Base-by-base conservation (phyloP, 2,888 invertebrate species). In the Drosophila borborema region DNA sequence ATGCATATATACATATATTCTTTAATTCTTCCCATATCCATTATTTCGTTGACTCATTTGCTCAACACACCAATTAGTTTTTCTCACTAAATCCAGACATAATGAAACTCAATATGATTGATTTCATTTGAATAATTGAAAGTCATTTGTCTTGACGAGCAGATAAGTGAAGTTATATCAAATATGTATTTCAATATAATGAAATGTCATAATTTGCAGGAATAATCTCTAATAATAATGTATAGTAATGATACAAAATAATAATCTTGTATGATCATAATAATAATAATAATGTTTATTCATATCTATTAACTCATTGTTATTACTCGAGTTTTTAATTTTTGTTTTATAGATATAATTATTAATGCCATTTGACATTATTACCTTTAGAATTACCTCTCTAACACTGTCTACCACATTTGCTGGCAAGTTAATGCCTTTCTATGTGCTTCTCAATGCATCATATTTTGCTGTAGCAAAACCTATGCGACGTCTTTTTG, bases 31-130 rank as follows among this genome's bases (percentile, higher is more conserved):
- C 3, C 45, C 12, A 46, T 46, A 20, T 10, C 3, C 1, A 12
- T 51, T 53, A 28, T 38, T 14, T 18, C 16, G n/a, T 60, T 38
- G n/a, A 71, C n/a, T 62, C 31, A 43, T 34, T 55, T 14, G 36
- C 6, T 41, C 16, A 54, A 48, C 36, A 41, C 49, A 23, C 20
- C 28, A 28, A 28, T 28, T 54, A 20, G 36, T 69, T 45, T 45
- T 31, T 51, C 31, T 14, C 38, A 40, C n/a, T 43, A 23, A 38
- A 34, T 49, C n/a, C 14, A 5, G n/a, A 28, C 20, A 16, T 36
- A 38, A 38, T 40, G 12, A 18, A n/a, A 40, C 23, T 7, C 16
- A 40, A 48, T 60, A 1, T 38, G 38, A 40, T 48, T 38, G 16
- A 46, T 59, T 46, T 48, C 46, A 59, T 48, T 36, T 48, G 28